Percentiles rank a stretch among this genome's conserved stretches.
phyloP scores from a whole-genome alignment of 2,113 vertebrate genomes.

The Naja naja region DNA sequence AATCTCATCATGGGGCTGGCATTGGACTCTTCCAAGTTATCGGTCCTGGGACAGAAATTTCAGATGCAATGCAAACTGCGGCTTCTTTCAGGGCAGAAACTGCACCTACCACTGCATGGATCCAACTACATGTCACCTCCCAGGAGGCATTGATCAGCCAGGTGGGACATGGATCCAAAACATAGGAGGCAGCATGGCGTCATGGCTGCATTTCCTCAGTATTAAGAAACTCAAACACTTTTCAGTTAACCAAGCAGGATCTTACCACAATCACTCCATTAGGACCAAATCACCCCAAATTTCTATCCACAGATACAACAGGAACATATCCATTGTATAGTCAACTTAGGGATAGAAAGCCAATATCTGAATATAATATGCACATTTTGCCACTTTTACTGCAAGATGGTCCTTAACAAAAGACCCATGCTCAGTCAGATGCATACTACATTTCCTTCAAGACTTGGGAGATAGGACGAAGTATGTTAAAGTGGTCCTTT shows the following conservation, averaged over 20 bases:
- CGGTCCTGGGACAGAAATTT: neutral
- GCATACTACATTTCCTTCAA: neutral
- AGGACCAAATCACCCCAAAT: neutral
- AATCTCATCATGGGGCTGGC: neutral
- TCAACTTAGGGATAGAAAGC: neutral
- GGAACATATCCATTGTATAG: neutral
- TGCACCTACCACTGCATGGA: neutral
- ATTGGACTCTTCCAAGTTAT: neutral
- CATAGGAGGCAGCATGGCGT: neutral
- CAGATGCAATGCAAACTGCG: neutral
- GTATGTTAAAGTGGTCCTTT: neutral
- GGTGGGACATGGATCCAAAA: neutral
- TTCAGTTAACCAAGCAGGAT: neutral
- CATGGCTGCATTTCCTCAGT: neutral
- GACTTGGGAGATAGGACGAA: neutral
- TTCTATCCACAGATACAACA: neutral
- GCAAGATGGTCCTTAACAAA: neutral
- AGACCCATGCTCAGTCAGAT: neutral
- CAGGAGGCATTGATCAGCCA: neutral
- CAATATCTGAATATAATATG: neutral
- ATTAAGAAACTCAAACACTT: neutral
- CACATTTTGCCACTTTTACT: neutral
- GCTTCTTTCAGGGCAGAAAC: neutral
- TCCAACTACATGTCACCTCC: neutral
- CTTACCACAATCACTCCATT: neutral